These are phyloP conservation scores for Percina caprodes DNA, from an alignment of 2,113 vertebrate genomes.

Conservation along the genomic window DNA sequence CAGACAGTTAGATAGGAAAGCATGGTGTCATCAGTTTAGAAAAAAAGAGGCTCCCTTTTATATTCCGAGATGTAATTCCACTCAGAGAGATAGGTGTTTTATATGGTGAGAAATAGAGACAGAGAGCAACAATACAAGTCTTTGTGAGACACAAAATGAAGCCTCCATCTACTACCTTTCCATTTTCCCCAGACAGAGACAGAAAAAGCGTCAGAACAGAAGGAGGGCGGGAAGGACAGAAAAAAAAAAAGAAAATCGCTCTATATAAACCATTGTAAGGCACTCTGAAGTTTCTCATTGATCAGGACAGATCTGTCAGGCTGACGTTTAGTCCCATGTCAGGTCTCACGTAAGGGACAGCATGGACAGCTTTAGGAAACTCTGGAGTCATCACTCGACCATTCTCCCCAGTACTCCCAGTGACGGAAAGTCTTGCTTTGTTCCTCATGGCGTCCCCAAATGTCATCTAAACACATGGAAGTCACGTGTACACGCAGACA, in stretches of 20 bases:
- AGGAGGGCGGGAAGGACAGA: conserved; percentile 23
- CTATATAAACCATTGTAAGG: conserved; percentile 98
- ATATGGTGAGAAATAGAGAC: conserved; percentile 65
- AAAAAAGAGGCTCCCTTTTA: conserved; percentile 63
- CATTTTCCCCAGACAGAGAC: conserved; percentile 66
- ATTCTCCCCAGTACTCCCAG: conserved; percentile 99
- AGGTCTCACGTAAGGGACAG: conserved; percentile 96
- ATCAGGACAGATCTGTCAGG: conserved; percentile 99
- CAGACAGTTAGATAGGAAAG: conserved; percentile 66
- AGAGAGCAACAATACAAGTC: conserved; percentile 64
- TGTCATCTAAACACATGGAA: conserved; percentile 88
- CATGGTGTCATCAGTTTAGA: conserved; percentile 66
- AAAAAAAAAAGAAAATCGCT: conserved; percentile 82
- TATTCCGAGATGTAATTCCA: conserved; percentile 65
- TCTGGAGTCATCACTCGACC: conserved; percentile 98
- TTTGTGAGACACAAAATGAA: conserved; percentile 64
- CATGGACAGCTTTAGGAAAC: conserved; percentile 99
- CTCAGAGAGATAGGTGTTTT: conserved; percentile 54
- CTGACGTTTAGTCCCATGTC: conserved; percentile 99
- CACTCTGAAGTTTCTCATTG: conserved; percentile 97
- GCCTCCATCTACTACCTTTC: conserved; percentile 60
- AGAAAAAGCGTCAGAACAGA: conserved; percentile 53
- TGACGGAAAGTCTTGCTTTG: conserved; percentile 98
- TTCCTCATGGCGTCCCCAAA: conserved; percentile 95
- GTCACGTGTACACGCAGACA: conserved; percentile 56